Evolutionary conservation across 2,797 vertebrate species (phyloP), one percentile per base, ranked within the genome.

Genomic region (Oreortyx pictus): DNA sequence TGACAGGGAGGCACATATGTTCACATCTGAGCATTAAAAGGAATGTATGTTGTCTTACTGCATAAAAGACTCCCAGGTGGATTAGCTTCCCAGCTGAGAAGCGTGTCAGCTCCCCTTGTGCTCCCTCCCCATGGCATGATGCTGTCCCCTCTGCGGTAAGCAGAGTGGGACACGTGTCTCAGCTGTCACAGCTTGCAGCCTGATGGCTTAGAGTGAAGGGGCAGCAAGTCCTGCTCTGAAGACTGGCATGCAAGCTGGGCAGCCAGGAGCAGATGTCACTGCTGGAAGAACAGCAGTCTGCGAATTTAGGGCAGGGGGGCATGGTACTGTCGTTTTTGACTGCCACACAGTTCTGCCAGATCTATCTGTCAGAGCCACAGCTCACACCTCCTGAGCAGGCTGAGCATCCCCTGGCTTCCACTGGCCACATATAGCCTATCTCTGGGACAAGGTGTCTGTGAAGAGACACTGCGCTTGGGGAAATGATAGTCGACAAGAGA

Each of bases 31-130:
- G 83, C 25, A 6, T 54, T 70, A 71, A 65, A 84, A 15, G 29
- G 8, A 14, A 18, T 59, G 14, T 24, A 4, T 31, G 5, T 11
- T 8, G 17, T 57, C 49, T 84, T 43, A 49, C 8, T 23, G 17
- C 8, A 4, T 29, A 25, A 77, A 95, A 82, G 29, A 3, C 6
- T 82, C 17, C 37, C 29, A 16, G 19, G 11, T 46, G 27, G 49
- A n/a, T 47, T 74, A 49, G 24, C 16, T 67, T 60, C 44, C 33
- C 54, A n/a, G 54, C 29, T 77, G 71, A 37, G 35, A 31, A 41
- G 19, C 5, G 39, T 33, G 25, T 14, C 2, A 5, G 15, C 39
- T n/a, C 37, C 20, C 29, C 19, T 3, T 2, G 27, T 0, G 0
- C 27, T 92, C 41, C 20, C 13, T 86, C 43, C 17, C 24, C 0